phyloP scores from a whole-genome alignment of 2,797 vertebrate species.

The Petrocephalus schoutedeni region DNA sequence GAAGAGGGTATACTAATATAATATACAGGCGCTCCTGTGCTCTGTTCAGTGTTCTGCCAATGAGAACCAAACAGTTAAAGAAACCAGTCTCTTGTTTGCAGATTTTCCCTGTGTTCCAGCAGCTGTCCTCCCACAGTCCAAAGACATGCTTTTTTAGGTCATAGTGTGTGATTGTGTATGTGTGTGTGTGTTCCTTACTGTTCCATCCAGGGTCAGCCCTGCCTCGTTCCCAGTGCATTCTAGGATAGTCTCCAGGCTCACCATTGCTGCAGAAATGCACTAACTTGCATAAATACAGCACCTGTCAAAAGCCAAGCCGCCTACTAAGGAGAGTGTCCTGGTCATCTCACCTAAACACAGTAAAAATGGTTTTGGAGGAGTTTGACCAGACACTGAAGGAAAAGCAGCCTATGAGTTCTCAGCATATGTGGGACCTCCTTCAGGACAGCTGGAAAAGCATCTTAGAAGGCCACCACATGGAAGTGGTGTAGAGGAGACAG shows the following conservation, averaged over 20 bases:
- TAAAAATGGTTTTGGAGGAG: no score
- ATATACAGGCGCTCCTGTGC: neutral
- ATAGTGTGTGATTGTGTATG: neutral
- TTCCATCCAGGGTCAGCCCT: neutral
- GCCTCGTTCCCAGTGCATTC: neutral
- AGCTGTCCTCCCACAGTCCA: neutral
- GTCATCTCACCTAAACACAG: no score
- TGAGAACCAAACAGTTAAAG: neutral
- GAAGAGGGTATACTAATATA: neutral
- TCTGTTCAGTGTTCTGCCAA: neutral
- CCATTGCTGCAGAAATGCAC: neutral
- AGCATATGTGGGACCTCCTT: no score
- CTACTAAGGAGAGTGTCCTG: no score
- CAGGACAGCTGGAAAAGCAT: no score
- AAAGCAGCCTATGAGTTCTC: no score
- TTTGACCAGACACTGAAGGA: no score
- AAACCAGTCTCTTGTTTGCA: neutral
- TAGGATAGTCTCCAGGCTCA: neutral
- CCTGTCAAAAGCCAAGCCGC: neutral
- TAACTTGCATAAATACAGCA: no score
- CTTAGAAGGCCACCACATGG: no score
- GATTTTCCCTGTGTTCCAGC: neutral
- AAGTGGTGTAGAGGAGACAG: no score
- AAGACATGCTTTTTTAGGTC: neutral
- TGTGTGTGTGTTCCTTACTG: neutral